Base-by-base conservation (phyloP, 2,797 vertebrate genomes). In the Cossypha niveicapilla region DNA sequence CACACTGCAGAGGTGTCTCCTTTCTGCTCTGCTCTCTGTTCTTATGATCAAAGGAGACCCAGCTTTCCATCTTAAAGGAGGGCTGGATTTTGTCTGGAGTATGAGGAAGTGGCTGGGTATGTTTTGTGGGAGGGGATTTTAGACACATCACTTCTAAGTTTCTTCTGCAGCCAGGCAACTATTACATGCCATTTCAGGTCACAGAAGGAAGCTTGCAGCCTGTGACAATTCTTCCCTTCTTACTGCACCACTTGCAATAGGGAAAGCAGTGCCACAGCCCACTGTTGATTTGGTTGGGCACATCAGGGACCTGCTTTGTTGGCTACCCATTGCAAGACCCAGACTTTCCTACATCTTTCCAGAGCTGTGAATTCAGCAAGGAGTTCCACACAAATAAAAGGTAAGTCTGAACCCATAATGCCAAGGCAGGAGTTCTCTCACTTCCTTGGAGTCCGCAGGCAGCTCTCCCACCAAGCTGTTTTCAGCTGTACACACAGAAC, bases 51-150 rank as follows among this genome's bases (percentile, higher is more conserved):
- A 96, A 96, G 93, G 81, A 94, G 75, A 89, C 50, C 16, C 50
- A 95, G 68, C 86, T 83, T 94, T 94, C 93, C 93, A 94, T 90
- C 83, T 71, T 85, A 88, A 91, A 86, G 66, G 76, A 93, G 75
- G 94, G 86, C 60, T 92, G 93, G 88, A 94, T 87, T 94, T 93
- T 4, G 39, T 94, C 7, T 93, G 86, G 81, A 91, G 80, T 95
- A 96, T 94, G 94, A 95, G 95, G 95, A 96, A 95, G 88, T 86
- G 86, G 90, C 73, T 93, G 74, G 47, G 41, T 70, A 81, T 77
- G 85, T 78, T 88, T 91, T 66, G 74, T 88, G 76, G 93, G 86
- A 96, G 86, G 94, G 80, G 86, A 93, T 27, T 50, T 82, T 60
- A 72, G 84, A 92, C 6, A 9, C 84, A 92, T 79, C 63, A 48